These are phyloP conservation scores for Limosa lapponica DNA, from an alignment of 2,797 vertebrate genomes.

Conservation along the genomic window DNA sequence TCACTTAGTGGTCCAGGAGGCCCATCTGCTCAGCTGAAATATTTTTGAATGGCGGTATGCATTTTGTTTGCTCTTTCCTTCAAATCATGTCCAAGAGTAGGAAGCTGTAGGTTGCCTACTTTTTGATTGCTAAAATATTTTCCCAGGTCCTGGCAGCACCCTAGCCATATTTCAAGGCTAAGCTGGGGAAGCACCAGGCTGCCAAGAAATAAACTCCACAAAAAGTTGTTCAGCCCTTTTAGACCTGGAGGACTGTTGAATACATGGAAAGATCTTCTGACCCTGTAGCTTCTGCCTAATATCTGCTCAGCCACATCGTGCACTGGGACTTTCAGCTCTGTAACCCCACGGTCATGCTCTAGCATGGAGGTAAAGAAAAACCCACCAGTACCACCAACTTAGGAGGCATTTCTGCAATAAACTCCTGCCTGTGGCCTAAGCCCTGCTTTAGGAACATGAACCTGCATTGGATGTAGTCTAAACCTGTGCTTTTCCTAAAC, in stretches of 20 bases:
- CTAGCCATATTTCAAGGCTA: background rate
- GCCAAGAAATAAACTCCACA: background rate
- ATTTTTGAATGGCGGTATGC: background rate
- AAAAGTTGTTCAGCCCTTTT: background rate
- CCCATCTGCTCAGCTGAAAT: background rate
- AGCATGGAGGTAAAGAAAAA: background rate
- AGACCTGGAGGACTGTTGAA: background rate
- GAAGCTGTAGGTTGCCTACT: background rate
- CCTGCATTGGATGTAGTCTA: background rate
- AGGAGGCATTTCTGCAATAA: background rate
- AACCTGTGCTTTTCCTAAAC: background rate
- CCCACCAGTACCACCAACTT: background rate
- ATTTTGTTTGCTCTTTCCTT: background rate
- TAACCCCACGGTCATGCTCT: background rate
- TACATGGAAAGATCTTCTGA: background rate
- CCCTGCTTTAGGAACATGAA: background rate
- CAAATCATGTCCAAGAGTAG: background rate
- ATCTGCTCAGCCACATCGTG: background rate
- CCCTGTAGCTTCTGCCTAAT: background rate
- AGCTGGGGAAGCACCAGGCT: background rate
- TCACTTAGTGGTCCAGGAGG: background rate
- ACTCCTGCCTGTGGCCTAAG: background rate
- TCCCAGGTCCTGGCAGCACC: background rate
- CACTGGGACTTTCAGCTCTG: background rate
- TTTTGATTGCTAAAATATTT: background rate